These are phyloP conservation scores for Apteryx owenii DNA, from an alignment of 2,113 vertebrate genomes.

Conservation along the genomic window DNA sequence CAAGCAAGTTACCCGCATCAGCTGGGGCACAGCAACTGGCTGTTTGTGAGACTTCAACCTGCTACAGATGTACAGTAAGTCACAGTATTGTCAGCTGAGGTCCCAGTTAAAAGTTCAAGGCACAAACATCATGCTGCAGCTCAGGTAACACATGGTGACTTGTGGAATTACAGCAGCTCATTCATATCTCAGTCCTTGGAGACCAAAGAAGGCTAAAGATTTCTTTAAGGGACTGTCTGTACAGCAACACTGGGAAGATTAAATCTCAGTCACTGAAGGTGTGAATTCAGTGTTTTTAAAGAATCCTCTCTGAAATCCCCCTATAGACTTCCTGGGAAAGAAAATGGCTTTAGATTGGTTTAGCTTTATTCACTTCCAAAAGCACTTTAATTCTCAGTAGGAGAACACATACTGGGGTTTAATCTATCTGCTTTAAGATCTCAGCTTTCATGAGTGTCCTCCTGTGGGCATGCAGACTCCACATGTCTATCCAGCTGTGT, in stretches of 20 bases:
- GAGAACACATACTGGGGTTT: slow-evolving; percentile 10
- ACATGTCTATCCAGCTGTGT: neutral
- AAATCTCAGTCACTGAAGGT: neutral
- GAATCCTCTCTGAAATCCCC: neutral
- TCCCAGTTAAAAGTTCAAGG: neutral
- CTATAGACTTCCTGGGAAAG: neutral
- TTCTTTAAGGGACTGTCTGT: neutral
- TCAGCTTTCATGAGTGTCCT: neutral
- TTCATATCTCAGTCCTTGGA: slow-evolving; percentile 14
- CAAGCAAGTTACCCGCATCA: neutral
- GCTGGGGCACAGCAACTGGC: neutral
- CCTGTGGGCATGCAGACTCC: neutral
- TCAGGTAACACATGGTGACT: neutral
- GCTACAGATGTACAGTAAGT: neutral
- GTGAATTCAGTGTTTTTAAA: neutral
- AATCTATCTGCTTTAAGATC: neutral
- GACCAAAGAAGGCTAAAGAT: slow-evolving; percentile 34
- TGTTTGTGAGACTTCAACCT: neutral
- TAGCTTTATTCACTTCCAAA: slow-evolving; percentile 16
- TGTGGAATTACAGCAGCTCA: neutral
- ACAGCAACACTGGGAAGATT: slow-evolving; percentile 3
- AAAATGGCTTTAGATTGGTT: slow-evolving; percentile 12
- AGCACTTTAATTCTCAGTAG: slow-evolving; percentile 5
- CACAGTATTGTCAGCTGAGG: neutral
- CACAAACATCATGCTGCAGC: neutral